These are phyloP conservation scores for Zaprionus obscuricornis DNA, from an alignment of 2,888 invertebrate species.

Conservation along the genomic window DNA sequence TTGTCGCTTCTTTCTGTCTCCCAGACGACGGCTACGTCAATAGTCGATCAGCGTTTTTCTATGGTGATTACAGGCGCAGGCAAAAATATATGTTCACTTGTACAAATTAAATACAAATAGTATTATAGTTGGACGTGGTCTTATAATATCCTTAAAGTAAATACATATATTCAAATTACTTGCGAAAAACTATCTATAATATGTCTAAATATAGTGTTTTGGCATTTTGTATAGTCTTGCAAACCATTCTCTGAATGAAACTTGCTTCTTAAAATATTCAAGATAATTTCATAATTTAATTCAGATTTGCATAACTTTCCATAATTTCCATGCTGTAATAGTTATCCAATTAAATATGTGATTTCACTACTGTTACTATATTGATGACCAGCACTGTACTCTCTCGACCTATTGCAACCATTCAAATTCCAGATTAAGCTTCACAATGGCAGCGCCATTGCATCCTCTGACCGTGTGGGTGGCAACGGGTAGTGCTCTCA, in stretches of 20 bases:
- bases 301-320: too few species aligned
- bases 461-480: slow-evolving; percentile 37
- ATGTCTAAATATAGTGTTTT: too few species aligned
- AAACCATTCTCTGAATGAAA: too few species aligned
- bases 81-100: neutral
- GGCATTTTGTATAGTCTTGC: too few species aligned
- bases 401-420: slow-evolving; percentile 34
- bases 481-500: slow-evolving; percentile 28
- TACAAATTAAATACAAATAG: too few species aligned
- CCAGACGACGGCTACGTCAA: slow-evolving; percentile 18
- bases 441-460: slow-evolving; percentile 40
- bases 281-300: too few species aligned
- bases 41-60: slow-evolving; percentile 38
- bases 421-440: slow-evolving; percentile 50
- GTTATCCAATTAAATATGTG: too few species aligned
- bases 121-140: too few species aligned
- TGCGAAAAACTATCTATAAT: too few species aligned
- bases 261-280: too few species aligned
- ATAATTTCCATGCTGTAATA: neutral
- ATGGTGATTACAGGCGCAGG: slow-evolving; percentile 6
- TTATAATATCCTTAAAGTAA: too few species aligned
- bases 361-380: neutral
- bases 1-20: slow-evolving; percentile 9
- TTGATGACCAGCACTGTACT: neutral
- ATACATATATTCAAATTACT: too few species aligned